Conservation (phyloP, 1,140 invertebrate species). For the Drosophila watanabei region DNA sequence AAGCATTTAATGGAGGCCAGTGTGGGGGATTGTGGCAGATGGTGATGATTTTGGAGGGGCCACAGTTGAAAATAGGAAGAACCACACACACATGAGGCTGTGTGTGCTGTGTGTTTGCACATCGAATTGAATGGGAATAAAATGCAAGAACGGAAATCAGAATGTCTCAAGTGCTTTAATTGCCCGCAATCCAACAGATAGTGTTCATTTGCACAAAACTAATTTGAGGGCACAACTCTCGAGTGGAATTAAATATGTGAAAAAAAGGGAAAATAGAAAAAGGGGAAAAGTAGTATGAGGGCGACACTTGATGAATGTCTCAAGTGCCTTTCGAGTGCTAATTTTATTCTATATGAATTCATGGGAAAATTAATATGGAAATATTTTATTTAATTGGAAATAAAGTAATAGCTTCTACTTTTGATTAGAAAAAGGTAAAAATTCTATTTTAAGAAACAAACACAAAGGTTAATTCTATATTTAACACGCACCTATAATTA, state of each 20-base stretch:
- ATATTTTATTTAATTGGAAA: not conserved
- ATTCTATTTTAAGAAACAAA: not conserved
- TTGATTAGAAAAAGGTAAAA: not conserved
- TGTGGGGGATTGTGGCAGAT: slow-evolving; percentile 18
- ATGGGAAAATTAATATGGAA: not conserved
- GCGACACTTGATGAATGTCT: slow-evolving; percentile 32
- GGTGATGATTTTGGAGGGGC: slow-evolving; percentile 15
- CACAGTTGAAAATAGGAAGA: slow-evolving; percentile 26
- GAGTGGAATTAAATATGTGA: slow-evolving; percentile 34
- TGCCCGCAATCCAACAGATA: slow-evolving; percentile 44
- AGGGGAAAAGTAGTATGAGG: not conserved
- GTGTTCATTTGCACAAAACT: slow-evolving; percentile 42
- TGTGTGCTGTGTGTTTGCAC: slow-evolving; percentile 9
- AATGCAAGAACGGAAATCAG: slow-evolving; percentile 56
- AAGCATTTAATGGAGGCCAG: slow-evolving; percentile 62
- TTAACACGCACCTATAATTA: too few relatives aligned
- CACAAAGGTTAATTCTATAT: not conserved
- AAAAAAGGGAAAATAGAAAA: slow-evolving; percentile 1
- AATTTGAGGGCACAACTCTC: slow-evolving; percentile 37
- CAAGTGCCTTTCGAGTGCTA: slow-evolving; percentile 19
- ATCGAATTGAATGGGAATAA: slow-evolving; percentile 41
- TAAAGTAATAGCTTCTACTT: not conserved
- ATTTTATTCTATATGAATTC: slow-evolving; percentile 9
- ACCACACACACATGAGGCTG: slow-evolving; percentile 7
- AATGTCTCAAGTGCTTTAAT: slow-evolving; percentile 65